Percentiles rank a stretch among this genome's conserved stretches.
Evolutionary conservation across 2,797 vertebrate species (phyloP).

Genomic region (Aratinga solstitialis): DNA sequence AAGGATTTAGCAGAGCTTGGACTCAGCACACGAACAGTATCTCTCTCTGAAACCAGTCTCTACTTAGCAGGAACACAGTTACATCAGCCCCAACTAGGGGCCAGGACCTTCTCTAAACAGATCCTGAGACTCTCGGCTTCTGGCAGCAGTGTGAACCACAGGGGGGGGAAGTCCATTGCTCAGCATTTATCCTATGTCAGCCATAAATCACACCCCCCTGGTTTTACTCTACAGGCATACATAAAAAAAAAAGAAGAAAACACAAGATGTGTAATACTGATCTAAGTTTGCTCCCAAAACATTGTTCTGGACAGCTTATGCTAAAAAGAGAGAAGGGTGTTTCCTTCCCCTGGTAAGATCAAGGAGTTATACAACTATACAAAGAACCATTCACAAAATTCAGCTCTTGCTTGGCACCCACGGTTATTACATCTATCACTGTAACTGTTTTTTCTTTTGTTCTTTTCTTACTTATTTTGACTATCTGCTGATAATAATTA

Average conservation of each 20-base stretch:
- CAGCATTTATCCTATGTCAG: not conserved
- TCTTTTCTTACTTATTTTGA: not conserved
- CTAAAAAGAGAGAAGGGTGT: not conserved
- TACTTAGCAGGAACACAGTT: not conserved
- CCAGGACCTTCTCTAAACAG: not conserved
- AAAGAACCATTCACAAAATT: not conserved
- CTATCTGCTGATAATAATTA: not conserved
- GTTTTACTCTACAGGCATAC: not conserved
- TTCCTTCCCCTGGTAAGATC: not conserved
- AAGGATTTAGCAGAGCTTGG: not conserved
- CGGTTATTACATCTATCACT: not conserved
- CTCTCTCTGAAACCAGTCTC: not conserved
- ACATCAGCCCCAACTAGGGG: not conserved
- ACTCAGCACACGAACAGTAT: accelerated
- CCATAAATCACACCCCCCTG: not conserved
- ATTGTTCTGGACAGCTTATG: not conserved
- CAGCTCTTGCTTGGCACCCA: not conserved
- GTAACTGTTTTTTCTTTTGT: not conserved
- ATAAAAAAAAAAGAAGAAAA: not conserved
- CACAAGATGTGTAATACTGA: not conserved
- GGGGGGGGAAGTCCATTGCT: not conserved
- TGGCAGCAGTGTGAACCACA: not conserved
- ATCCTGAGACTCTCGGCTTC: not conserved
- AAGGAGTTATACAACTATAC: not conserved
- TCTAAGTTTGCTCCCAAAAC: not conserved